Evolutionary conservation across 2,888 invertebrate species (phyloP).

Genomic region (Hecatera dysodea): DNA sequence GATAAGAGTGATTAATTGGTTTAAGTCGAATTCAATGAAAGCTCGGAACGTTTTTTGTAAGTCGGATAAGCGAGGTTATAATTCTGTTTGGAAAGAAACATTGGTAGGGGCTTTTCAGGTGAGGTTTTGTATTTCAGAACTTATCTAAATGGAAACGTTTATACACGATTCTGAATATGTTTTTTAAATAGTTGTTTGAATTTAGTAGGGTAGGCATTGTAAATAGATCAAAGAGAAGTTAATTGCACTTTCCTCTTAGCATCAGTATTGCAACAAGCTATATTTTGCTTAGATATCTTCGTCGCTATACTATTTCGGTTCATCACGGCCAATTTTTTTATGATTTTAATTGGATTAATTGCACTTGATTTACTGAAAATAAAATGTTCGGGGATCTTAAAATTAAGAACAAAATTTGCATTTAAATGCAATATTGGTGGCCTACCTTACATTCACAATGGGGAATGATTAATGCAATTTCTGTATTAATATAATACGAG

Average conservation of each 20-base stretch:
- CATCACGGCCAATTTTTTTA: too few relatives aligned
- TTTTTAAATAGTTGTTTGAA: too few relatives aligned
- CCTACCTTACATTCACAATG: constrained; percentile 17
- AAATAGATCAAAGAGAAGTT: too few relatives aligned
- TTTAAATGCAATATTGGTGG: constrained; percentile 18
- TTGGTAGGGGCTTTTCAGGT: constrained; percentile 24
- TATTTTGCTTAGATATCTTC: too few relatives aligned
- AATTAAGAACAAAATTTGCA: constrained; percentile 29
- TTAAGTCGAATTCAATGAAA: constrained; percentile 89
- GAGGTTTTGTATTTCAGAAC: constrained; percentile 5
- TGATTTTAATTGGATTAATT: too few relatives aligned
- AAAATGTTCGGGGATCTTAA: not conserved
- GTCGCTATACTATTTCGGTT: too few relatives aligned
- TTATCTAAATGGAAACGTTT: not conserved
- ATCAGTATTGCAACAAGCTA: too few relatives aligned
- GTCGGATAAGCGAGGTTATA: constrained; percentile 75
- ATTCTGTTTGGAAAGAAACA: constrained; percentile 67
- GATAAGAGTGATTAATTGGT: constrained; percentile 91
- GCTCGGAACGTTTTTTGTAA: constrained; percentile 78
- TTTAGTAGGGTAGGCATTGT: too few relatives aligned
- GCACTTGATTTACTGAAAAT: not conserved
- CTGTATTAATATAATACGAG: constrained; percentile 44
- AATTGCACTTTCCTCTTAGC: too few relatives aligned
- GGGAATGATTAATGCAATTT: constrained; percentile 37
- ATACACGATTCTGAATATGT: not conserved